Evolutionary conservation across 2,888 invertebrate genomes (phyloP), one percentile per base, ranked within the genome.

Genomic region (Crocallis elinguaria): DNA sequence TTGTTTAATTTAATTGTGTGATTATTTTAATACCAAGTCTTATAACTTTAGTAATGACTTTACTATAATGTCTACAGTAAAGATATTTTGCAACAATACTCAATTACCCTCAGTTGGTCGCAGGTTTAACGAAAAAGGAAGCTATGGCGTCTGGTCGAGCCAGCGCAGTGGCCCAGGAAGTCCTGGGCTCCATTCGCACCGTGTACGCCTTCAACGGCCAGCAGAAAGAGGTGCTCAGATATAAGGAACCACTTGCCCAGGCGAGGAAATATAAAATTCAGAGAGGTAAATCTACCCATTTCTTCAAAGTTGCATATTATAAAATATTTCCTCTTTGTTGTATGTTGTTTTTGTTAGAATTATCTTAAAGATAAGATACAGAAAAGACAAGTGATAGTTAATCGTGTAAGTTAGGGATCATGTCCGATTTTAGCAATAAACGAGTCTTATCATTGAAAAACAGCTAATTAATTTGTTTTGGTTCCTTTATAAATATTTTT

Each of bases 201-300:
- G 96, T 96, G 0, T 92, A 95, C 49, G 94, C 96, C 0, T 96
- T 96, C 68, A 94, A 94, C 39, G 96, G 96, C 0, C 94, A 95
- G 71, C 57, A 85, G 6, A 94, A 94, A 67, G 96, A 96, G 79
- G 82, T 93, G 0, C 74, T 83, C 1, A 93, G 96, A 56, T 96
- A 95, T 69, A 88, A 92, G 38, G 68, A 79, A 9, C 93, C 94
- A 57, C 84, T 96, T 7, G 75, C 87, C 0, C 85, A 85, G 55
- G 95, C 95, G 0, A 92, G 92, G 68, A 86, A 86, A 19, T 93
- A 94, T 49, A 95, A 95, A 58, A 94, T 95, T 16, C 93, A 92
- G 72, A 92, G 94, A 73, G 93, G 86, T 87, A 57, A 7, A 13
- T 25, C 5, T 37, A 11, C 23, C 8, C 2, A 25, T 4, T 25